Evolutionary conservation across 2,888 invertebrate genomes (phyloP).

Genomic region (Mongoloraphidia duomilia): DNA sequence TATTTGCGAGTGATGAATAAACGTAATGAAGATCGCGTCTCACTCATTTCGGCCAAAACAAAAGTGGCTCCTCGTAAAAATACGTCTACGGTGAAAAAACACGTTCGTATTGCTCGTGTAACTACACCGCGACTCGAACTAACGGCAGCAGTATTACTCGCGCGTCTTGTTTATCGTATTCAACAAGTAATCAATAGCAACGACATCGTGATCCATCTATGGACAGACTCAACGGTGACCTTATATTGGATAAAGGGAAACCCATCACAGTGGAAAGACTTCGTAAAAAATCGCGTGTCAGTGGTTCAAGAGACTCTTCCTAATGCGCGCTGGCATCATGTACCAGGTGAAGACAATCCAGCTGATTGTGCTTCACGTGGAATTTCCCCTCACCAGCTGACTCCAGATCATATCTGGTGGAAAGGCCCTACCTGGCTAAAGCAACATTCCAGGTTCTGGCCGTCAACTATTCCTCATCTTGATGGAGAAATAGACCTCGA

Average conservation of each 20-base stretch:
- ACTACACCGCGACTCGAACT: constrained; percentile 8
- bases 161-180: constrained; percentile 4
- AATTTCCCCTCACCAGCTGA: constrained; percentile 3
- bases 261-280: constrained; percentile 10
- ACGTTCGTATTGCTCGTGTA: constrained; percentile 1
- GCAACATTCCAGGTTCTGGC: constrained; percentile 2
- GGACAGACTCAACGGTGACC: constrained; percentile 12
- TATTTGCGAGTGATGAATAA: too few species aligned
- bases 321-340: constrained; percentile 4
- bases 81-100: neutral
- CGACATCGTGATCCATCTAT: neutral
- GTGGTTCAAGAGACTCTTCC: constrained; percentile 6
- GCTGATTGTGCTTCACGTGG: constrained; percentile 10
- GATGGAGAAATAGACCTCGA: neutral
- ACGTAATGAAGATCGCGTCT: neutral
- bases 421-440: constrained; percentile 9
- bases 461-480: neutral
- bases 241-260: constrained; percentile 10
- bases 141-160: constrained; percentile 6
- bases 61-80: constrained; percentile 9
- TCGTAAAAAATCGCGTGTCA: constrained; percentile 7
- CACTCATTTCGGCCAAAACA: constrained; percentile 7
- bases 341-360: constrained; percentile 6
- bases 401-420: constrained; percentile 5
- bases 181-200: neutral